Percentiles rank a stretch among this genome's conserved stretches.
Conservation (phyloP, 2,888 invertebrate species). For the Euplexia lucipara region DNA sequence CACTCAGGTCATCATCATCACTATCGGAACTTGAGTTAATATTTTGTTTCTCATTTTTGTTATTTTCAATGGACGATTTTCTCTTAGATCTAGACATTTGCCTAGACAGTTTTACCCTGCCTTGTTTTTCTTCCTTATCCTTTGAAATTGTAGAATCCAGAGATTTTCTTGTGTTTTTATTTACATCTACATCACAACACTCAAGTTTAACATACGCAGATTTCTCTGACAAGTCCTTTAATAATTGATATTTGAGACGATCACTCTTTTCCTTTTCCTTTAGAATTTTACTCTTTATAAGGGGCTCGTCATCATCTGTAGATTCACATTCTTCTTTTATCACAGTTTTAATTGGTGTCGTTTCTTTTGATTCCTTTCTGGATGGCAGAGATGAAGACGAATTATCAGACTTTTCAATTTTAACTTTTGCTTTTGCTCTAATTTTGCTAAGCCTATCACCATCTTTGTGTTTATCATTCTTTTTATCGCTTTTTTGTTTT, state of each 20-base stretch:
- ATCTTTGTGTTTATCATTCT: slow-evolving; percentile 69
- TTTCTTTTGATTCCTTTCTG: slow-evolving; percentile 75
- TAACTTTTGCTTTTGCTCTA: slow-evolving; percentile 74
- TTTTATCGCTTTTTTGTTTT: slow-evolving; percentile 70
- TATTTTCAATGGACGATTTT: slow-evolving; percentile 78
- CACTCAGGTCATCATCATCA: slow-evolving; percentile 82
- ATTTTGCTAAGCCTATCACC: slow-evolving; percentile 71
- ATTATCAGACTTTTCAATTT: slow-evolving; percentile 68
- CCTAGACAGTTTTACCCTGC: slow-evolving; percentile 76
- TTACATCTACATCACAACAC: slow-evolving; percentile 87
- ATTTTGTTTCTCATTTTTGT: slow-evolving; percentile 80
- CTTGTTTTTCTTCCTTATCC: slow-evolving; percentile 79
- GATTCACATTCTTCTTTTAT: slow-evolving; percentile 84
- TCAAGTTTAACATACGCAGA: slow-evolving; percentile 88
- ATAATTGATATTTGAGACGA: slow-evolving; percentile 81
- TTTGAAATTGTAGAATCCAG: slow-evolving; percentile 75
- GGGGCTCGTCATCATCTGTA: slow-evolving; percentile 78
- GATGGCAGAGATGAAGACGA: slow-evolving; percentile 51
- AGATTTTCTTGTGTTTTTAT: slow-evolving; percentile 83
- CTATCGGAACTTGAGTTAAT: slow-evolving; percentile 83
- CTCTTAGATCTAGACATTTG: slow-evolving; percentile 77
- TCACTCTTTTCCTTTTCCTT: slow-evolving; percentile 84
- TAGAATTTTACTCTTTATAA: slow-evolving; percentile 85
- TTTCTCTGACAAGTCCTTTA: slow-evolving; percentile 87
- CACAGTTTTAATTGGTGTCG: slow-evolving; percentile 70